Evolutionary conservation across 53 echinoderm and acorn worm species (phyloP).

Genomic region (Temnopleurus reevesii): DNA sequence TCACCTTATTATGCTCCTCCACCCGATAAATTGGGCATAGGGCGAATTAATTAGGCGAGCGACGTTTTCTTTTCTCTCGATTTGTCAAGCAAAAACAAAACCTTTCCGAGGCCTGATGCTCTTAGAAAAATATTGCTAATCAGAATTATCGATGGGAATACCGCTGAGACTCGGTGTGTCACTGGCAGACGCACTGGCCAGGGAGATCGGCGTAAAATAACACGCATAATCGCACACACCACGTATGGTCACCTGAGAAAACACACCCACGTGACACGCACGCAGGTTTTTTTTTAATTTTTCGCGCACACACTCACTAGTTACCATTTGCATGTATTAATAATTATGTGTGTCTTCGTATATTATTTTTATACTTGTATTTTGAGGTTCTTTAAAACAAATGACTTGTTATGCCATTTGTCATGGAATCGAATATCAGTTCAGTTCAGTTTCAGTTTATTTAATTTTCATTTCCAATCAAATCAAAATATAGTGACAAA

Average conservation of each 20-base stretch:
- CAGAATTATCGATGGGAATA: neutral
- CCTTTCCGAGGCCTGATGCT: neutral
- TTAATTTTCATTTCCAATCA: no score
- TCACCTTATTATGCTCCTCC: neutral
- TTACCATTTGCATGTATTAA: no score
- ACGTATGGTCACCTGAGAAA: constrained; percentile 1
- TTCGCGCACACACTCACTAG: neutral
- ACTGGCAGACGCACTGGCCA: neutral
- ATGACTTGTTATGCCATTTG: no score
- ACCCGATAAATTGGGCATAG: constrained; percentile 8
- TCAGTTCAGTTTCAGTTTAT: no score
- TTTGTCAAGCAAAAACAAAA: neutral
- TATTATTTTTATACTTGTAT: no score
- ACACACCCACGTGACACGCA: neutral
- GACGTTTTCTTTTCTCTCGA: neutral
- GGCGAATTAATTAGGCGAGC: constrained; percentile 25
- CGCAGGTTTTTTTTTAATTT: no score
- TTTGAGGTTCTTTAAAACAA: no score
- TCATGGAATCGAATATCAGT: no score
- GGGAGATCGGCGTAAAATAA: constrained; percentile 1
- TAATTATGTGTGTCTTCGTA: no score
- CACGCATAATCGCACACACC: neutral
- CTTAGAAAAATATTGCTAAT: constrained; percentile 31
- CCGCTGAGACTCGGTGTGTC: neutral
- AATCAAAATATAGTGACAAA: no score